A percentile compares a stretch with the other conserved stretches of the same genome.
Conservation (phyloP, 2,113 vertebrate species). For the Proterorhinus semilunaris region DNA sequence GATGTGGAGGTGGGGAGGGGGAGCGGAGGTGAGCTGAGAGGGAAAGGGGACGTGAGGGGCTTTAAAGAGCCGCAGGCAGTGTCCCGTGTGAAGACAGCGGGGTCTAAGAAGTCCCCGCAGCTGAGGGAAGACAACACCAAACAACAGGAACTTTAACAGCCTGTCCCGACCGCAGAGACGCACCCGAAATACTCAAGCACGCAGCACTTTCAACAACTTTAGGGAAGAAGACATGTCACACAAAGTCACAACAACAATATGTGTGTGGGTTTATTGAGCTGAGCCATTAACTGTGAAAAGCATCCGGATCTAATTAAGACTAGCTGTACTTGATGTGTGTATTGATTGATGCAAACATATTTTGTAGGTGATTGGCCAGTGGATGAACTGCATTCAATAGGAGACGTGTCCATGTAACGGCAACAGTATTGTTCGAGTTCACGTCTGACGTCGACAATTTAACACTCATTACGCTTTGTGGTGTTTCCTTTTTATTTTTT, state of each 20-base stretch:
- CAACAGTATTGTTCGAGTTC: too few species aligned
- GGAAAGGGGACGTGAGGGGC: conserved; percentile 21
- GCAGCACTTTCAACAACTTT: conserved; percentile 44
- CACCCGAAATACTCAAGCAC: conserved; percentile 45
- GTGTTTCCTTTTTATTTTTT: too few species aligned
- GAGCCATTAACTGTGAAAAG: background rate
- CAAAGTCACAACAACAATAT: background rate
- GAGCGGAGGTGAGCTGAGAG: conserved; percentile 16
- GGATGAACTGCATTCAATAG: too few species aligned
- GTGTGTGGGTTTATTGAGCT: background rate
- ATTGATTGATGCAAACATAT: too few species aligned
- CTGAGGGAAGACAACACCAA: conserved; percentile 53
- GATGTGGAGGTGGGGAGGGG: conserved; percentile 5
- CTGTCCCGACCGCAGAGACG: conserved; percentile 55
- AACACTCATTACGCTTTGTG: too few species aligned
- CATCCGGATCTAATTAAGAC: background rate
- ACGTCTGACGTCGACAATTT: too few species aligned
- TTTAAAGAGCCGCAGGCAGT: conserved; percentile 56
- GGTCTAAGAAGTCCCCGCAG: conserved; percentile 55
- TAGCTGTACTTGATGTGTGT: too few species aligned
- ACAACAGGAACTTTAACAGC: conserved; percentile 63
- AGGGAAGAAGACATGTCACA: conserved; percentile 16
- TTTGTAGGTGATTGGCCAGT: too few species aligned
- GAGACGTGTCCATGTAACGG: too few species aligned
- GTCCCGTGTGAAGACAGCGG: conserved; percentile 53